These are phyloP conservation scores for Cephus sareptanus DNA, from an alignment of 2,888 invertebrate genomes.

Conservation along the genomic window DNA sequence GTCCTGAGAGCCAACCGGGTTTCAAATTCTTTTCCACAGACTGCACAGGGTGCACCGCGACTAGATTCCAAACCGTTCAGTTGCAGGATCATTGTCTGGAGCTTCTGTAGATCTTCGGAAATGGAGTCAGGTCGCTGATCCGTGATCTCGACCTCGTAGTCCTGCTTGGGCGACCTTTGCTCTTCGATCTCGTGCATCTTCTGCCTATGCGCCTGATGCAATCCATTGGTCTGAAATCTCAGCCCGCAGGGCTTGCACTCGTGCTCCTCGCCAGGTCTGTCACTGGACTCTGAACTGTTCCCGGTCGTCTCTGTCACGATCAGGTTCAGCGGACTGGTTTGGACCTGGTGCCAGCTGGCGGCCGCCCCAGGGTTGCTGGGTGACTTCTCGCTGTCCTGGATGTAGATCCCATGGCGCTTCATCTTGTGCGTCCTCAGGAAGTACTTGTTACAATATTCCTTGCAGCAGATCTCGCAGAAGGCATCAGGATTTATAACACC, in stretches of 20 bases:
- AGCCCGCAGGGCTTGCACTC: conserved; percentile 69
- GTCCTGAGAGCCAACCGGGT: conserved; percentile 77
- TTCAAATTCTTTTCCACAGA: conserved; percentile 80
- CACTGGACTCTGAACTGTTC: conserved; percentile 67
- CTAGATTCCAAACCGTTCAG: conserved; percentile 82
- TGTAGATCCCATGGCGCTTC: conserved; percentile 88
- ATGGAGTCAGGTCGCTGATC: conserved; percentile 73
- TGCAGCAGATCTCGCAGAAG: conserved; percentile 93
- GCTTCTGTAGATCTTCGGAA: conserved; percentile 86
- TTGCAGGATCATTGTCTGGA: conserved; percentile 92
- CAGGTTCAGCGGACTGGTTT: conserved; percentile 82
- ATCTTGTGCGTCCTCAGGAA: conserved; percentile 92
- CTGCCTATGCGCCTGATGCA: conserved; percentile 52
- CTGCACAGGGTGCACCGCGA: conserved; percentile 71
- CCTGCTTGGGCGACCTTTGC: conserved; percentile 47
- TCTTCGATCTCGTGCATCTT: conserved; percentile 55
- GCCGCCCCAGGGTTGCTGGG: conserved; percentile 58
- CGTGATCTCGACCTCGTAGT: conserved; percentile 57
- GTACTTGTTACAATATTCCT: conserved; percentile 94
- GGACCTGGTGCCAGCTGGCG: conserved; percentile 68
- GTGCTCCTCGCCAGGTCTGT: conserved; percentile 65
- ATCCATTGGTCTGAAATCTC: conserved; percentile 67
- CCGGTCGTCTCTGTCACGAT: conserved; percentile 75
- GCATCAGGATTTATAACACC: conserved; percentile 89
- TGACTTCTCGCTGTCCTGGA: conserved; percentile 71